Evolutionary conservation across 2,797 vertebrate genomes (phyloP).

Genomic region (Anniella stebbinsi): DNA sequence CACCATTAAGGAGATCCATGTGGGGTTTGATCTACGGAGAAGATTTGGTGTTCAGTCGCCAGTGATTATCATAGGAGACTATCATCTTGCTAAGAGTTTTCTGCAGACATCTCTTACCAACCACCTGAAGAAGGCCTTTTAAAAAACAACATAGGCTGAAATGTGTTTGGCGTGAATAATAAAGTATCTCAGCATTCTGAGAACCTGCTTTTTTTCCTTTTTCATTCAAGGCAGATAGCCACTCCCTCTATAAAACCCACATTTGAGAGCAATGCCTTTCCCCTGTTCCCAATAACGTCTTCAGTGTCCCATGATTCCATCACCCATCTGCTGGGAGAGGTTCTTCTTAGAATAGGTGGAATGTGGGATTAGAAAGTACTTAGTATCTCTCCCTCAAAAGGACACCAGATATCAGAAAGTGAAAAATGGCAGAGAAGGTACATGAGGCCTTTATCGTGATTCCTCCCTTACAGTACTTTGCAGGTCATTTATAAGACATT

Average conservation of each 20-base stretch:
- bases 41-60: not conserved
- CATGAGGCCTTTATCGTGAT: too few species aligned
- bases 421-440: not conserved
- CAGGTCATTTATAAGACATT: too few species aligned
- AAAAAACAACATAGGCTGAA: too few species aligned
- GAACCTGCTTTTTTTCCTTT: too few species aligned
- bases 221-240: too few species aligned
- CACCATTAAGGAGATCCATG: not conserved
- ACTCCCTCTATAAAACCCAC: not conserved
- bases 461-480: too few species aligned
- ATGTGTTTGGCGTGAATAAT: too few species aligned
- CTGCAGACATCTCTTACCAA: too few species aligned
- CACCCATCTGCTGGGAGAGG: not conserved
- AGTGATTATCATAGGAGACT: too few species aligned
- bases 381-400: not conserved
- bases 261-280: not conserved
- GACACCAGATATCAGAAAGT: not conserved
- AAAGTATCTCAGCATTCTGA: too few species aligned
- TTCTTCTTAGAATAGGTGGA: not conserved
- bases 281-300: not conserved
- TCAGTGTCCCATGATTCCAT: not conserved
- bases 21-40: not conserved
- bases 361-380: not conserved
- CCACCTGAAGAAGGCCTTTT: too few species aligned
- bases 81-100: too few species aligned